phyloP scores from a whole-genome alignment of 2,113 vertebrate genomes.

The Mesitornis unicolor region DNA sequence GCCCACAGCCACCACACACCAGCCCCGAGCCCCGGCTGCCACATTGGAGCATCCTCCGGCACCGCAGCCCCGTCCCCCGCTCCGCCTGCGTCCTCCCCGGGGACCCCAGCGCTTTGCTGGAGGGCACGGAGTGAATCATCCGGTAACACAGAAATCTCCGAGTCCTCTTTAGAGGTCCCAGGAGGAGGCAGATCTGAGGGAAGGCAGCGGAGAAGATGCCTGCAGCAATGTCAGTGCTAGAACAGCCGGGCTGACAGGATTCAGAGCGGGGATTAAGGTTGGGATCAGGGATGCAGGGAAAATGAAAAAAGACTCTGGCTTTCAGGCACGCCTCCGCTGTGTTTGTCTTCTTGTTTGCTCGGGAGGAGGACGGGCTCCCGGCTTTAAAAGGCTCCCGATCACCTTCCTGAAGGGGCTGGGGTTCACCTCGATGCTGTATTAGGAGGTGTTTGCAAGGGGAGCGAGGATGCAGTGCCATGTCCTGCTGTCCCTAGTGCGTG shows the following conservation, averaged over 20 bases:
- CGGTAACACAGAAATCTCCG: conserved; percentile 75
- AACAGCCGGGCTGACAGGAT: conserved; percentile 77
- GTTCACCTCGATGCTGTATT: neutral
- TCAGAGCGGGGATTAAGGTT: conserved; percentile 80
- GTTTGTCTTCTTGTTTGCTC: conserved; percentile 68
- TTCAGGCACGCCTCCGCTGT: neutral
- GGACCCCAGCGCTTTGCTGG: conserved; percentile 64
- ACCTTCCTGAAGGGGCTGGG: neutral
- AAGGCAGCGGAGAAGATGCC: conserved; percentile 77
- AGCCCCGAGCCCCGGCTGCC: accelerated
- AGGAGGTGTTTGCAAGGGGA: neutral
- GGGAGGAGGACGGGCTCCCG: neutral
- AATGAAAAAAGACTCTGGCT: conserved; percentile 64
- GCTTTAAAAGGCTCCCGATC: neutral
- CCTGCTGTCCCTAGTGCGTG: neutral
- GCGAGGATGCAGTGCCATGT: accelerated
- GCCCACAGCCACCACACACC: accelerated
- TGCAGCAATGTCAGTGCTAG: conserved; percentile 86
- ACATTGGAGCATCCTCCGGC: neutral
- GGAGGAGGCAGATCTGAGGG: conserved; percentile 82
- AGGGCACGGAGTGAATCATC: conserved; percentile 74
- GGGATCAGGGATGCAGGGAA: conserved; percentile 75
- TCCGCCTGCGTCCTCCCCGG: neutral
- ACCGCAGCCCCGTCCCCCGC: neutral
- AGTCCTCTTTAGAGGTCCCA: conserved; percentile 81